A percentile compares a stretch with the other conserved stretches of the same genome.
Evolutionary conservation across 53 echinoderm and acorn worm genomes (phyloP).

Genomic region (Holothuria leucospilota): DNA sequence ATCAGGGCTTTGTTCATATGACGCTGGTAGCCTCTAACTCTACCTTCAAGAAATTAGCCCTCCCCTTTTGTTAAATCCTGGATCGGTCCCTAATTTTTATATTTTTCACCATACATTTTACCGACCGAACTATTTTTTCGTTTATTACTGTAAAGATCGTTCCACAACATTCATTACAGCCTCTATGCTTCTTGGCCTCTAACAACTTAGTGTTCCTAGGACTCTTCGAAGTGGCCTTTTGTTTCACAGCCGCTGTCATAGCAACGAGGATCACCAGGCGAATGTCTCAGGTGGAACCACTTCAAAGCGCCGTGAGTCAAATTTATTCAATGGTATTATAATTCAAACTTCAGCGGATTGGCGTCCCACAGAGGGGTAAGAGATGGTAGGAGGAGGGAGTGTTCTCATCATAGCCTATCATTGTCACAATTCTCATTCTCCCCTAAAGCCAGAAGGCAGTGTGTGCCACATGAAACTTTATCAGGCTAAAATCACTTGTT

Average conservation of each 20-base stretch:
- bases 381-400: no score
- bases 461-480: no score
- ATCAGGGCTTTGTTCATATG: no score
- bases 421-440: no score
- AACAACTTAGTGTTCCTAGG: conserved; percentile 24
- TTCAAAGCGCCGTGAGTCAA: conserved; percentile 4
- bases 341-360: no score
- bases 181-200: conserved; percentile 19
- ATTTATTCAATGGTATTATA: background rate
- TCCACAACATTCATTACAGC: background rate
- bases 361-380: no score
- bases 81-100: background rate
- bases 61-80: background rate
- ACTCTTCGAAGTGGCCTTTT: conserved; percentile 18
- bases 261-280: background rate
- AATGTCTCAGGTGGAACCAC: background rate
- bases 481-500: no score
- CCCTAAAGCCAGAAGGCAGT: no score
- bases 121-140: background rate
- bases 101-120: background rate
- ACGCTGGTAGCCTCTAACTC: no score
- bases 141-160: no score
- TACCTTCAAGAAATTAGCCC: no score
- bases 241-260: conserved; percentile 12
- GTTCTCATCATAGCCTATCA: no score